Evolutionary conservation across 2,113 vertebrate genomes (phyloP), one percentile per base, ranked within the genome.

Genomic region (Coreoperca whiteheadi): DNA sequence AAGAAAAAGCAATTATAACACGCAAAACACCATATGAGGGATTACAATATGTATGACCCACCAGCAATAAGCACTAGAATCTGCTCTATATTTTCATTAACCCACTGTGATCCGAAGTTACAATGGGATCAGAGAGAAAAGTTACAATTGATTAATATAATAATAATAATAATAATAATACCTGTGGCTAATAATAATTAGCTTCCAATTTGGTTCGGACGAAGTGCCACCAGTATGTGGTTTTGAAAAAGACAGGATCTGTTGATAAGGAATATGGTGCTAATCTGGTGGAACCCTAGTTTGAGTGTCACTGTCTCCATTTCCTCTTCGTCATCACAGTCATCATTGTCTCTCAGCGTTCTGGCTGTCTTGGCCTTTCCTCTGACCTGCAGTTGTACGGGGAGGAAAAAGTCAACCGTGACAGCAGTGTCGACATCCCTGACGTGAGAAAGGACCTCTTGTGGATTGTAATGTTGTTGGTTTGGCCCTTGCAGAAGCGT

Each of bases 401-500:
- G 8, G 20, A 60, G 28, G 57, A 8, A 37, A 72, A 72, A 64
- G 28, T 20, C 56, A 32, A 59, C 9, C 11, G 14, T 69, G 67
- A 61, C 68, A 75, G 60, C 25, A 15, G 8, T 6, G 57, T 11
- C 4, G 8, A 66, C 70, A 53, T 60, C 53, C 34, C 48, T 37
- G 11, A 75, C 12, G 56, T 69, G 30, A 73, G 68, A 37, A 50
- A 20, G 15, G 48, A 74, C 20, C n/a, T 51, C 67, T 76, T 28
- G 46, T 43, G 54, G 28, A 60, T 39, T 43, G 23, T 66, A 60
- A 83, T 53, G 28, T 72, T 77, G 60, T 46, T 9, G 8, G 41
- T 75, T 84, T 86, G 87, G 89, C 87, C 82, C 89, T 92, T 86
- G 72, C 67, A 69, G 54, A 51, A 11, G 67, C 43, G 65, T 78